Evolutionary conservation across 2,113 vertebrate species (phyloP).

Genomic region (Cyphomyrus discorhynchus): DNA sequence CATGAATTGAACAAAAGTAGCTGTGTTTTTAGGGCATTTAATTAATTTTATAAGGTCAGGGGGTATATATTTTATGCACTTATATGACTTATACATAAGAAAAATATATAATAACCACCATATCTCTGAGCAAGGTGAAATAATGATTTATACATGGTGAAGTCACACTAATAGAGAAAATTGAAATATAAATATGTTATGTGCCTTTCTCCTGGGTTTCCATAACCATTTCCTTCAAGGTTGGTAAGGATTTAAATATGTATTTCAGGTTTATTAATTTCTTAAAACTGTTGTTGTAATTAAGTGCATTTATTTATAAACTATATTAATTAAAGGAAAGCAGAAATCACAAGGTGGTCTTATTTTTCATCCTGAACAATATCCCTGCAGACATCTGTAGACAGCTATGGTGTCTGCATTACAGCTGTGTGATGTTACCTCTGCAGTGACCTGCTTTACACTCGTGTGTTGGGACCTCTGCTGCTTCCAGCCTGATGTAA

Average conservation of each 20-base stretch:
- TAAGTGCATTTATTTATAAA: not conserved
- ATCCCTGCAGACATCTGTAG: not conserved
- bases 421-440: not conserved
- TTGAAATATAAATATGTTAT: not conserved
- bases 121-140: not conserved
- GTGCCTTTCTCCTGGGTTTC: not conserved
- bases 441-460: not conserved
- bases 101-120: not conserved
- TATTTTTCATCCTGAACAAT: not conserved
- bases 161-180: not conserved
- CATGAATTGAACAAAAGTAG: not conserved
- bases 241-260: not conserved
- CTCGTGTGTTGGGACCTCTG: not conserved
- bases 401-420: not conserved
- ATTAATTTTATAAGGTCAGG: not conserved
- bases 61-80: not conserved
- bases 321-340: not conserved
- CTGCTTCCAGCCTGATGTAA: not conserved
- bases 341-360: not conserved
- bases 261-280: not conserved
- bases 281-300: not conserved
- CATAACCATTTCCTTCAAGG: not conserved
- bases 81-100: not conserved
- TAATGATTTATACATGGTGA: not conserved
- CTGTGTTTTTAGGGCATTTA: not conserved